Evolutionary conservation across 2,797 vertebrate species (phyloP), one percentile per base, ranked within the genome.

Genomic region (Podarcis siculus): DNA sequence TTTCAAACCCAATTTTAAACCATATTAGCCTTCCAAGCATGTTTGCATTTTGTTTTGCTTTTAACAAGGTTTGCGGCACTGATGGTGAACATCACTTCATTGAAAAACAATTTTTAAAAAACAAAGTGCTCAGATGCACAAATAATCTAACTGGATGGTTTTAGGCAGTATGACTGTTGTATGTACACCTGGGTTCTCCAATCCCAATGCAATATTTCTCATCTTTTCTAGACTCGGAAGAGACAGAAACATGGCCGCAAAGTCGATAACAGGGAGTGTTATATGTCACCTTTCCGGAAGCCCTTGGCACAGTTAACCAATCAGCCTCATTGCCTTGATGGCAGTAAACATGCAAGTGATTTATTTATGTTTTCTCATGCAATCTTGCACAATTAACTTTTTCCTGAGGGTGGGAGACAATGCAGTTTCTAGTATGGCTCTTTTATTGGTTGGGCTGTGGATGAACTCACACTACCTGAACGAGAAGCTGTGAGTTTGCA

Each of bases 281-380:
- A 97, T 75, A 89, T 97, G 12, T 98, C 98, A 0, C 97, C 97
- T n/a, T 98, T 97, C 92, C 97, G 98, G 91, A 99, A 98, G 71
- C 97, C 98, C 86, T 95, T 99, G 95, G 96, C 95, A 27, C 98
- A 96, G 69, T 91, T 98, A 89, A 98, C 94, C 42, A 97, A 96
- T 91, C 91, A 82, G 10, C 96, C 97, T 1, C 88, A 92, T 0
- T 98, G 96, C 95, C 86, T 97, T 83, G 98, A 99, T 90, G 97
- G 97, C 92, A 97, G 96, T 58, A 97, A 97, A 72, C 99, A 99
- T 92, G 98, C 98, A 95, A 98, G 98, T 93, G 79, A 77, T 71
- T 71, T 78, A 45, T 85, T 58, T 71, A 39, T 37, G 25, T 64
- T 81, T 45, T 69, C 35, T 75, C 30, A 30, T 73, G 61, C 32